phyloP scores from a whole-genome alignment of 2,113 vertebrate genomes.

The Australoheros scitulus region DNA sequence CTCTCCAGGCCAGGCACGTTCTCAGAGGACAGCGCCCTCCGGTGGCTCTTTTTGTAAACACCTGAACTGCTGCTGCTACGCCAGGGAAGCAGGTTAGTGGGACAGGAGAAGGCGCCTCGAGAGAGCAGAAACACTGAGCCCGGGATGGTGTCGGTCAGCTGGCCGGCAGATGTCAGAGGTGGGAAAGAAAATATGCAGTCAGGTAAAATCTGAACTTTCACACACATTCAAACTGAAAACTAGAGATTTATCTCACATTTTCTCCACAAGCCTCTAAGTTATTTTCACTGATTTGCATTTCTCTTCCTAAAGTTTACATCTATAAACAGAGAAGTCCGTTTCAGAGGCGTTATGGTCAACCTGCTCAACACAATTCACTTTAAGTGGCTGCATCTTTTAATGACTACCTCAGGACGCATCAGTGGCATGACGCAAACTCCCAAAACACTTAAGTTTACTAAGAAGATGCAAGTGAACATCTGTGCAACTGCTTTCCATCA shows the following conservation, averaged over 20 bases:
- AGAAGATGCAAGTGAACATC: rapidly evolving
- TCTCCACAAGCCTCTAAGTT: rapidly evolving
- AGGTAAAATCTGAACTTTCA: not conserved
- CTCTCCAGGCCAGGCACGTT: conserved; percentile 81
- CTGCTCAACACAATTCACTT: not conserved
- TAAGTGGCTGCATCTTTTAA: not conserved
- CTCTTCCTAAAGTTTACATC: not conserved
- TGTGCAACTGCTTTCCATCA: not conserved
- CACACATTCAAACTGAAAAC: not conserved
- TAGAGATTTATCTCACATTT: rapidly evolving
- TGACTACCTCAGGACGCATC: conserved; percentile 20
- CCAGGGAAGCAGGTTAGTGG: conserved; percentile 88
- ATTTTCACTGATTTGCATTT: not conserved
- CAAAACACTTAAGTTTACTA: not conserved
- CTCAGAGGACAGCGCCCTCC: conserved; percentile 80
- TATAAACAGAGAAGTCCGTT: not conserved
- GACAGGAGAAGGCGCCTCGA: conserved; percentile 81
- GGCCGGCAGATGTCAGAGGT: not conserved
- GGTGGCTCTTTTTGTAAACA: conserved; percentile 77
- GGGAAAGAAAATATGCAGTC: not conserved
- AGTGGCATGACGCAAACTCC: not conserved
- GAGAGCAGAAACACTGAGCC: conserved; percentile 83
- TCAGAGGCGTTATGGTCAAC: not conserved
- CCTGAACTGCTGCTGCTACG: conserved; percentile 72
- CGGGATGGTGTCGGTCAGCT: conserved; percentile 59